These are phyloP conservation scores for Ptychobarbus kaznakovi DNA, from an alignment of 2,797 vertebrate species.

Conservation along the genomic window DNA sequence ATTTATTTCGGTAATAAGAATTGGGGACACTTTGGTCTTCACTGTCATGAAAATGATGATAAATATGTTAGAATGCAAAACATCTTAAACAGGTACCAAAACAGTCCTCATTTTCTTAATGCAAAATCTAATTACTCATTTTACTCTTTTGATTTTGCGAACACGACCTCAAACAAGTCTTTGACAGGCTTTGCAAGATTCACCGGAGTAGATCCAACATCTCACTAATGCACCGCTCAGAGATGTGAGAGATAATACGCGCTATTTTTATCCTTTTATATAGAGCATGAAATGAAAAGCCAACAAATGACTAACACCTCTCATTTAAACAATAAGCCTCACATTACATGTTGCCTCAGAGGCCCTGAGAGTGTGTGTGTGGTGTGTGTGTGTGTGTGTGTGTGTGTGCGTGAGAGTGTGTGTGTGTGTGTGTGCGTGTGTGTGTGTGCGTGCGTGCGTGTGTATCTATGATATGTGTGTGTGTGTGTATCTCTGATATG, in stretches of 20 bases:
- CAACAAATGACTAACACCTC: background rate
- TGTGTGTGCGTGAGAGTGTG: slow-evolving; percentile 32
- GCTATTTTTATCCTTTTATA: slow-evolving; percentile 3
- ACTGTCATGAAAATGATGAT: background rate
- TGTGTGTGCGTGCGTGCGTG: slow-evolving; percentile 45
- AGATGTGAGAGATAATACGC: background rate
- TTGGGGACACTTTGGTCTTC: background rate
- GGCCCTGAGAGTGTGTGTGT: background rate
- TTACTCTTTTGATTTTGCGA: background rate
- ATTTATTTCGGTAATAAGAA: background rate
- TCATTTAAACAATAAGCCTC: background rate
- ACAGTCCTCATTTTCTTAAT: background rate
- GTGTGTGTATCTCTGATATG: no score
- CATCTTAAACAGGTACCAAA: background rate
- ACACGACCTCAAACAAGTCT: background rate
- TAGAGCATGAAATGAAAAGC: slow-evolving; percentile 19
- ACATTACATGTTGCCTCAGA: background rate
- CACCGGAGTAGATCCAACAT: background rate
- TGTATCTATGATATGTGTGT: slow-evolving; percentile 47
- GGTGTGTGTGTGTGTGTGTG: slow-evolving; percentile 16
- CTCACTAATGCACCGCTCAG: background rate
- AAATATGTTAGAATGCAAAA: background rate
- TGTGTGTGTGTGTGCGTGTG: slow-evolving; percentile 20
- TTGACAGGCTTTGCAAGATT: background rate
- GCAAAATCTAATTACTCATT: background rate